Percentiles rank a stretch among this genome's conserved stretches.
phyloP scores from a whole-genome alignment of 1,140 invertebrate species.

The Microplitis demolitor region DNA sequence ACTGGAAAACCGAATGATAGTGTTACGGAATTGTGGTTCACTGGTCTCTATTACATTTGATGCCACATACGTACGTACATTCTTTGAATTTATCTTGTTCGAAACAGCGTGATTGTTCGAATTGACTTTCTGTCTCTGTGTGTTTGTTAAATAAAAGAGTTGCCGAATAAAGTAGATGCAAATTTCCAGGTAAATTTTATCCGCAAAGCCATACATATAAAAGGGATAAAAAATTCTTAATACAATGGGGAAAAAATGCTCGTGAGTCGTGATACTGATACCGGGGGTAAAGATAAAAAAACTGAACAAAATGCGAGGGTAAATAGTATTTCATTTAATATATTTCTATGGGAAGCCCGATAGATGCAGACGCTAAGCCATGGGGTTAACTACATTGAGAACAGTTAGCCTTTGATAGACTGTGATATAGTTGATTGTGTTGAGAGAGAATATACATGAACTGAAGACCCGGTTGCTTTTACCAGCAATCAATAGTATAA shows the following conservation, averaged over 20 bases:
- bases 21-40: no score
- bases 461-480: background rate
- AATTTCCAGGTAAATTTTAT: no score
- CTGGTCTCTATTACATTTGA: no score
- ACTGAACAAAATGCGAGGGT: background rate
- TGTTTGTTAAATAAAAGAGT: background rate
- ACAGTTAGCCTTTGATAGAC: background rate
- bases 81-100: no score
- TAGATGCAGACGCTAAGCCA: no score
- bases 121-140: no score
- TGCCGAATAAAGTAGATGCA: background rate
- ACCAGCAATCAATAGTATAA: background rate
- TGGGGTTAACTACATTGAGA: no score
- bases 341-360: no score
- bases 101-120: no score
- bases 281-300: background rate
- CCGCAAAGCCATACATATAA: conserved; percentile 13
- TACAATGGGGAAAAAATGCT: background rate
- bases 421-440: background rate
- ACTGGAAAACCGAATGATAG: no score
- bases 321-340: background rate
- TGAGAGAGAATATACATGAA: background rate
- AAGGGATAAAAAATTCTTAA: background rate
- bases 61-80: background rate
- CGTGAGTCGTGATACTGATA: background rate